Evolutionary conservation across 2,888 invertebrate species (phyloP).

Genomic region (Mesochorus sp.): DNA sequence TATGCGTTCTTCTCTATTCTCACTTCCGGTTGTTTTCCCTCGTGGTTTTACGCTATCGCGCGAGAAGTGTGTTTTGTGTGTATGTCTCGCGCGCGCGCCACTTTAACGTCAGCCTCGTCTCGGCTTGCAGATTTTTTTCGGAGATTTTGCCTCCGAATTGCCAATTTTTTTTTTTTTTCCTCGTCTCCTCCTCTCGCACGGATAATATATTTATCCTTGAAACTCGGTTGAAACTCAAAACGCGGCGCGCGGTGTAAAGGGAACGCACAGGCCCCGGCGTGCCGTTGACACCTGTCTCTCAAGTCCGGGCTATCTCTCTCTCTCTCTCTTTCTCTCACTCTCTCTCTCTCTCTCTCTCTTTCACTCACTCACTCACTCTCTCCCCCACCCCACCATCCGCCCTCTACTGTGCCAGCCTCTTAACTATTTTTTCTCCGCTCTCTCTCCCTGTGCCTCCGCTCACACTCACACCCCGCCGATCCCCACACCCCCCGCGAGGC

Average conservation of each 20-base stretch:
- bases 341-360: constrained; percentile 80
- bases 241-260: constrained; percentile 62
- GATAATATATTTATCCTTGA: constrained; percentile 38
- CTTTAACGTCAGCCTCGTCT: constrained; percentile 23
- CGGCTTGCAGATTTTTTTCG: constrained; percentile 16
- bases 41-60: constrained; percentile 38
- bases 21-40: constrained; percentile 57
- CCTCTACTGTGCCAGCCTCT: constrained; percentile 80
- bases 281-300: constrained; percentile 81
- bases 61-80: constrained; percentile 20
- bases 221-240: constrained; percentile 62
- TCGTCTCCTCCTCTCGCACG: constrained; percentile 13
- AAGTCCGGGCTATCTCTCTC: constrained; percentile 71
- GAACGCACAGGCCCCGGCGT: constrained; percentile 73
- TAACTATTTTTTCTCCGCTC: constrained; percentile 80
- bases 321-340: constrained; percentile 80
- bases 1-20: constrained; percentile 60
- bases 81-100: constrained; percentile 38
- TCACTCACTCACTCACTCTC: constrained; percentile 81
- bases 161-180: constrained; percentile 30
- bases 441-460: constrained; percentile 65
- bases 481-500: constrained; percentile 16
- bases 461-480: constrained; percentile 61
- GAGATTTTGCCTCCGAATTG: constrained; percentile 3
- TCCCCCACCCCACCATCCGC: constrained; percentile 80